These are phyloP conservation scores for Cariama cristata DNA, from an alignment of 2,113 vertebrate genomes.

Conservation along the genomic window DNA sequence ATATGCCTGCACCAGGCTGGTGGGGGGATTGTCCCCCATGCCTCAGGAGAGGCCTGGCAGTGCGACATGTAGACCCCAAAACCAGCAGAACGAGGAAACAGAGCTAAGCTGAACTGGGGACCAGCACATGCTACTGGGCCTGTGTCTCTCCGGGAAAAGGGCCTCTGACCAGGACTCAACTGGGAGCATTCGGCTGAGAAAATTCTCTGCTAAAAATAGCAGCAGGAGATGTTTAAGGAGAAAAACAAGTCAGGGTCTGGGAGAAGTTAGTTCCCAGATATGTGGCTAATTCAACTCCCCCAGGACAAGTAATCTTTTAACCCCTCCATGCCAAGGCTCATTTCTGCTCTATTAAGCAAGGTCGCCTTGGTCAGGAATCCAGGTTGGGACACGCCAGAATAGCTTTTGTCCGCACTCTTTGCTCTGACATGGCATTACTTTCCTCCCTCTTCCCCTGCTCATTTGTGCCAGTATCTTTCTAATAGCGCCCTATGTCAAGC, in stretches of 20 bases:
- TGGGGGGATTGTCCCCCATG: not conserved
- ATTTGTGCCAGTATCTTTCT: not conserved
- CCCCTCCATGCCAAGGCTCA: not conserved
- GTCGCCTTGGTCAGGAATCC: not conserved
- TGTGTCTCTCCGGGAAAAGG: not conserved
- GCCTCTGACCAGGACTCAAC: conserved; percentile 3
- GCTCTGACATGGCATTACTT: not conserved
- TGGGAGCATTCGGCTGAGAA: conserved; percentile 42
- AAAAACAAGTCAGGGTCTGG: conserved; percentile 53
- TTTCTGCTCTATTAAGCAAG: not conserved
- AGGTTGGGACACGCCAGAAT: not conserved
- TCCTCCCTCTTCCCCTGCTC: not conserved
- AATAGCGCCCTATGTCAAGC: not conserved
- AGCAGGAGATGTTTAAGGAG: conserved; percentile 36
- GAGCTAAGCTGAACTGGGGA: not conserved
- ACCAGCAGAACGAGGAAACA: not conserved
- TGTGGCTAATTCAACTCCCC: not conserved
- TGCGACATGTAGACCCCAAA: fast-evolving
- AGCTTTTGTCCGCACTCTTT: not conserved
- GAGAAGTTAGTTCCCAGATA: conserved; percentile 57
- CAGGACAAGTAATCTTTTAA: conserved; percentile 30
- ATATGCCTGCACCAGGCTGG: not conserved
- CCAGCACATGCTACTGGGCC: not conserved
- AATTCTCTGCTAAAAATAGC: conserved; percentile 73
- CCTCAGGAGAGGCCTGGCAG: not conserved